Base-by-base conservation (phyloP, 2,113 vertebrate genomes). In the Climacteris rufus region DNA sequence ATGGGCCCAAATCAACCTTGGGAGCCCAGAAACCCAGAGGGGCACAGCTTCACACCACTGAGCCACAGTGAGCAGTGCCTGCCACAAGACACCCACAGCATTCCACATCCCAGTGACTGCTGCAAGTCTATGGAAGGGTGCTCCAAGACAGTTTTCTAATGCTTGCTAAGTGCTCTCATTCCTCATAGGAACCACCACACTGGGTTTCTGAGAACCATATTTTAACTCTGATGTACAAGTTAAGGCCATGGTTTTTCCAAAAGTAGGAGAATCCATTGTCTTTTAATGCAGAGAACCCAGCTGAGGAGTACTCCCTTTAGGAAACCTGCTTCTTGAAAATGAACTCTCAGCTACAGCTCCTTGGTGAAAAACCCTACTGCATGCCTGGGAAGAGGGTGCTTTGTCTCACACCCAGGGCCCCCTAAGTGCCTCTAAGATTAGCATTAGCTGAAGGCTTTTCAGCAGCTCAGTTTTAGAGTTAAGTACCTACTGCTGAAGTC, bases 41-140 rank as follows among this genome's bases (percentile, higher is more conserved):
- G 37, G 31, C 76, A 53, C 4, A 63, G 69, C 40, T n/a, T 13
- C 28, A 24, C 20, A n/a, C 23, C 49, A 27, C 8, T 0, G 0
- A 42, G 22, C 50, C 53, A 7, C 8, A 14, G 72, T 2, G 3
- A 54, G 44, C 42, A 0, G 0, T 37, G 13, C 31, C 42, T 61
- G n/a, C 22, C 17, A 1, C 11, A 1, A 61, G 7, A 40, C 28
- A 10, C 35, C 88, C 20, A 3, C 40, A 63, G 50, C 4, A 1
- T 19, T 45, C 56, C 70, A 24, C 37, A 23, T 2, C 50, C 50
- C 69, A 53, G 15, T 1, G 7, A 31, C 40, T 50, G 40, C 15
- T 35, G 6, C 45, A 17, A 44, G 11, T 6, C 79, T 49, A 10
- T 13, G 28, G 22, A 88, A 75, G 19, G 14, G 3, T 2, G 28